phyloP scores from a whole-genome alignment of 2,113 vertebrate species.

The Cinclus cinclus region DNA sequence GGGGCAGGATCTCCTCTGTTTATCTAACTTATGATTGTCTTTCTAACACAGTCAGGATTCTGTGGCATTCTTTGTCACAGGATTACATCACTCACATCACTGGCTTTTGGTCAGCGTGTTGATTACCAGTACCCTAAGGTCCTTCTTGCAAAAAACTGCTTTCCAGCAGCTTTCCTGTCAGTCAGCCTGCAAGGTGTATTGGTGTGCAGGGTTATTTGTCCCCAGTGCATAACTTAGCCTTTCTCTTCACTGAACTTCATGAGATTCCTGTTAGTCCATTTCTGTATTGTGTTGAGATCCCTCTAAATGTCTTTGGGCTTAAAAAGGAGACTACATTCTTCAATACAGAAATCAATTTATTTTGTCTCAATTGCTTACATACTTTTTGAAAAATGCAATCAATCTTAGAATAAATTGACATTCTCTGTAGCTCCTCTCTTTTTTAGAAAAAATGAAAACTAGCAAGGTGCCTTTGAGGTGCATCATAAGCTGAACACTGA shows the following conservation, averaged over 20 bases:
- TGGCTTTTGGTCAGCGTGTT: background rate
- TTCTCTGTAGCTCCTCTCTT: background rate
- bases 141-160: background rate
- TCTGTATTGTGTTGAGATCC: background rate
- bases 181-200: background rate
- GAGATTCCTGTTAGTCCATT: background rate
- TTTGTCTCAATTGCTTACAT: background rate
- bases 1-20: background rate
- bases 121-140: background rate
- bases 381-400: background rate
- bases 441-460: background rate
- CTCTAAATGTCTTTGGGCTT: background rate
- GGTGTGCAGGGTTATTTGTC: background rate
- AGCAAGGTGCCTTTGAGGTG: background rate
- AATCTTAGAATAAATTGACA: background rate
- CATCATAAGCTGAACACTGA: background rate
- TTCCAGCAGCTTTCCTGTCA: background rate
- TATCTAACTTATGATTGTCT: background rate
- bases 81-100: background rate
- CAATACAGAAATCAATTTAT: background rate
- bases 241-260: background rate
- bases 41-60: background rate
- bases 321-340: background rate
- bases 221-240: background rate
- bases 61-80: background rate